Conservation (phyloP, 2,888 invertebrate genomes). For the Electrophaes corylata region DNA sequence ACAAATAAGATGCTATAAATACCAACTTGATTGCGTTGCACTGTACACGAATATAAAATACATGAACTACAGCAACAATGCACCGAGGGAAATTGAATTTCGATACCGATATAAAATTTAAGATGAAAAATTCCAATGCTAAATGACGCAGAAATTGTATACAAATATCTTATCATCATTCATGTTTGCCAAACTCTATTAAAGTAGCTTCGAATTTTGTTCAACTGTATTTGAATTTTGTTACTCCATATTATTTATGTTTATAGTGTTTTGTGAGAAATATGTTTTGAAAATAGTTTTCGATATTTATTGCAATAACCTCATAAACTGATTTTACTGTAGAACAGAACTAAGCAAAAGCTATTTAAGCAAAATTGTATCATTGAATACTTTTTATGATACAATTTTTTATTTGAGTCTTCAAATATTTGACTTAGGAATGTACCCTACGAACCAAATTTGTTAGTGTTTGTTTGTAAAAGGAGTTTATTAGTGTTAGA, state of each 20-base stretch:
- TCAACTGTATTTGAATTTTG: constrained; percentile 6
- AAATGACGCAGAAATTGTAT: constrained; percentile 31
- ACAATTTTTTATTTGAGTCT: no score
- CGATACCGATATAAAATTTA: constrained; percentile 26
- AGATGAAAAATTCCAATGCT: constrained; percentile 33
- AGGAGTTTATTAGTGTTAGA: no score
- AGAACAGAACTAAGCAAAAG: no score
- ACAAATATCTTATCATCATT: constrained; percentile 33
- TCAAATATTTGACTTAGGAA: no score
- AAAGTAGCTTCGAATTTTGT: constrained; percentile 18
- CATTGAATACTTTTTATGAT: no score
- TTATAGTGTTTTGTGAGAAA: constrained; percentile 3
- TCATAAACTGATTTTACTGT: neutral
- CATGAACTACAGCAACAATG: constrained; percentile 31
- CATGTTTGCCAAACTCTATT: constrained; percentile 27
- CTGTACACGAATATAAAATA: constrained; percentile 33
- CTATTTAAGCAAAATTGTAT: no score
- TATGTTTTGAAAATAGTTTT: constrained; percentile 1
- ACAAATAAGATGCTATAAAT: neutral
- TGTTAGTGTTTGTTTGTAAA: no score
- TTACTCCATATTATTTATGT: neutral
- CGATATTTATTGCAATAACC: neutral
- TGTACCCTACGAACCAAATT: no score
- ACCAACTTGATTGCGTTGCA: constrained; percentile 5
- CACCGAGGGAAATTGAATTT: constrained; percentile 34